phyloP scores from a whole-genome alignment of 2,888 invertebrate genomes.

The Lagria hirta region DNA sequence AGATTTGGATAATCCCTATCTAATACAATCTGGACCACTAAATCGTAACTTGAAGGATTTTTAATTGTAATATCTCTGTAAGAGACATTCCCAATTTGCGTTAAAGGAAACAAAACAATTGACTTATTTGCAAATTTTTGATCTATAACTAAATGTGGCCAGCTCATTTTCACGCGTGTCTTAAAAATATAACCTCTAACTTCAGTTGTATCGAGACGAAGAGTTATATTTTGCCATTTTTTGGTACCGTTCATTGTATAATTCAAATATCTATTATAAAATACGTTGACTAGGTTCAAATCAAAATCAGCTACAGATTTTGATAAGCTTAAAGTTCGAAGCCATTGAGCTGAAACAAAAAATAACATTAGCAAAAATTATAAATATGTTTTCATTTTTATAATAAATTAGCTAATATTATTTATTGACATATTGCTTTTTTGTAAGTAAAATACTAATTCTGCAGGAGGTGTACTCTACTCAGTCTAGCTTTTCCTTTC shows the following conservation, averaged over 20 bases:
- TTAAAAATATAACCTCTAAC: conserved; percentile 65
- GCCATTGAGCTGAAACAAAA: conserved; percentile 65
- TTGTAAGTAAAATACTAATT: no score
- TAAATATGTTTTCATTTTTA: neutral
- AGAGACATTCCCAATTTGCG: conserved; percentile 71
- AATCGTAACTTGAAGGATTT: conserved; percentile 72
- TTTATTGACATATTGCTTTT: no score
- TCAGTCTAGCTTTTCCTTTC: no score
- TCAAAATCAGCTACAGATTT: conserved; percentile 70
- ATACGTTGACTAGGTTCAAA: conserved; percentile 63
- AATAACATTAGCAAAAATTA: conserved; percentile 9
- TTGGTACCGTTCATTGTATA: conserved; percentile 53
- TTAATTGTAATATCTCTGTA: conserved; percentile 66
- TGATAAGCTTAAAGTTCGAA: conserved; percentile 64
- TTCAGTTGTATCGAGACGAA: conserved; percentile 76
- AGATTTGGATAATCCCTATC: conserved; percentile 67
- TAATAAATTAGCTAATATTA: no score
- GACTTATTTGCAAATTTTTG: conserved; percentile 52
- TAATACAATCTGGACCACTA: conserved; percentile 72
- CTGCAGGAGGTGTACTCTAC: no score
- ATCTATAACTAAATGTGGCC: conserved; percentile 61
- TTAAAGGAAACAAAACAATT: conserved; percentile 66
- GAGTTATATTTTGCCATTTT: conserved; percentile 67
- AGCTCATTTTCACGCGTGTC: conserved; percentile 66
- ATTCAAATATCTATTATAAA: conserved; percentile 63